Conservation (phyloP, 2,113 vertebrate genomes). For the Neomonachus schauinslandi region DNA sequence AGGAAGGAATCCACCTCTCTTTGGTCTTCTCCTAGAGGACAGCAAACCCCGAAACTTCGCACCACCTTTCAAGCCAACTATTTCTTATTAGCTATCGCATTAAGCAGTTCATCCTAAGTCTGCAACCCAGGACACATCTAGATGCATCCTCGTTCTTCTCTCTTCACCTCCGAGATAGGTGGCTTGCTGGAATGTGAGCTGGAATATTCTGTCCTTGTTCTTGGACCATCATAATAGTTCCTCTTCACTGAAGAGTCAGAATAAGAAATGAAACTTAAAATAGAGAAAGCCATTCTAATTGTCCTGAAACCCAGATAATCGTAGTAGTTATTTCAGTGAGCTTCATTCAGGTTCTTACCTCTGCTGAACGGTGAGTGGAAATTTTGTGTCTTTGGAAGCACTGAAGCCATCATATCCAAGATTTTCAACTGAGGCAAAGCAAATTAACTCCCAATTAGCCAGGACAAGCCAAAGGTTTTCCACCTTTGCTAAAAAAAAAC, state of each 20-base stretch:
- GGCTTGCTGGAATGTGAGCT: not conserved
- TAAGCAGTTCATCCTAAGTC: not conserved
- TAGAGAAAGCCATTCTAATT: slow-evolving; percentile 2
- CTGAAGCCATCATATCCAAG: not conserved
- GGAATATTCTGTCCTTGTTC: not conserved
- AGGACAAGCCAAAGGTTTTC: not conserved
- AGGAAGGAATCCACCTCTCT: not conserved
- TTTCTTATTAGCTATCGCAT: not conserved
- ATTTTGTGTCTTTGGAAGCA: not conserved
- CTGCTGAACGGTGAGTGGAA: not conserved
- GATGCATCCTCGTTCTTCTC: not conserved
- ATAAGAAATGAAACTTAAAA: not conserved
- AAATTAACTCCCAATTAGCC: not conserved
- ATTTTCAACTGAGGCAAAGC: not conserved
- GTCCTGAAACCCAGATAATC: not conserved
- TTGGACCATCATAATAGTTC: not conserved
- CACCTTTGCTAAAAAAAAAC: not conserved
- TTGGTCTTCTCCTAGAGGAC: not conserved
- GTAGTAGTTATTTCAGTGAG: not conserved
- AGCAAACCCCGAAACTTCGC: slow-evolving; percentile 3
- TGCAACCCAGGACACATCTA: not conserved
- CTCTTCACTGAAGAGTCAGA: not conserved
- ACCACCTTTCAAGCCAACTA: not conserved
- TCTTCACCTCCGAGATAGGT: not conserved
- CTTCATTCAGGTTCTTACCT: not conserved